A percentile compares a stretch with the other conserved stretches of the same genome.
Conservation (phyloP, 2,888 invertebrate species). For the Andricus curvator region DNA sequence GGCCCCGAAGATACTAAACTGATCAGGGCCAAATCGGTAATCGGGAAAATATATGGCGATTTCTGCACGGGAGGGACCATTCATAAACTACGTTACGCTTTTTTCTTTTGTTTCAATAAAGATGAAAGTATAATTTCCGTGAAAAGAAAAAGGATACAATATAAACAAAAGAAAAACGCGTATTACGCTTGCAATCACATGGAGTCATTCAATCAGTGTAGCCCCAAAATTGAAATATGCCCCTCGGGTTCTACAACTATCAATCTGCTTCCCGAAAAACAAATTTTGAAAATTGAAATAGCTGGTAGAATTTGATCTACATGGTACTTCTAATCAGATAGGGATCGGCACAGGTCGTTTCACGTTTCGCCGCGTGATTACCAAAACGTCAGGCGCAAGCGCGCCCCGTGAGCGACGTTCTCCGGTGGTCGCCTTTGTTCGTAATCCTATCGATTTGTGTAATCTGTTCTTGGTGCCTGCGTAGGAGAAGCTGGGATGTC, state of each 20-base stretch:
- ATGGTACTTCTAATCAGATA: conserved; percentile 54
- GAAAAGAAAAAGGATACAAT: too few species aligned
- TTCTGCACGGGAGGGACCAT: too few species aligned
- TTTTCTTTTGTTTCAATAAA: too few species aligned
- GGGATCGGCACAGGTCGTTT: conserved; percentile 56
- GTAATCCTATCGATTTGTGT: conserved; percentile 75
- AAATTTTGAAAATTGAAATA: background rate
- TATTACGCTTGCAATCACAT: too few species aligned
- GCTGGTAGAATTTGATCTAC: conserved; percentile 1
- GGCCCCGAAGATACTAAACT: too few species aligned
- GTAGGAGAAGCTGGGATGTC: conserved; percentile 52
- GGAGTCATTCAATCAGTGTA: too few species aligned
- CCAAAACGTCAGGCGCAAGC: conserved; percentile 60
- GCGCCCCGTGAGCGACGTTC: conserved; percentile 58
- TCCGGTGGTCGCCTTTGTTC: conserved; percentile 67
- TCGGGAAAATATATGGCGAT: too few species aligned
- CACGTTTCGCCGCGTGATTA: conserved; percentile 60
- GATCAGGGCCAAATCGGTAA: too few species aligned
- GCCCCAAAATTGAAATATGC: too few species aligned
- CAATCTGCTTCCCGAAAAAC: background rate
- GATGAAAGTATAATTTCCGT: too few species aligned
- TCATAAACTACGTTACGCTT: too few species aligned
- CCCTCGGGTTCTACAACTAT: background rate
- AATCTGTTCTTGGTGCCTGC: conserved; percentile 72
- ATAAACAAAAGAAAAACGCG: too few species aligned